Evolutionary conservation across 2,888 invertebrate genomes (phyloP), one percentile per base, ranked within the genome.

Genomic region (Agrochola circellaris): DNA sequence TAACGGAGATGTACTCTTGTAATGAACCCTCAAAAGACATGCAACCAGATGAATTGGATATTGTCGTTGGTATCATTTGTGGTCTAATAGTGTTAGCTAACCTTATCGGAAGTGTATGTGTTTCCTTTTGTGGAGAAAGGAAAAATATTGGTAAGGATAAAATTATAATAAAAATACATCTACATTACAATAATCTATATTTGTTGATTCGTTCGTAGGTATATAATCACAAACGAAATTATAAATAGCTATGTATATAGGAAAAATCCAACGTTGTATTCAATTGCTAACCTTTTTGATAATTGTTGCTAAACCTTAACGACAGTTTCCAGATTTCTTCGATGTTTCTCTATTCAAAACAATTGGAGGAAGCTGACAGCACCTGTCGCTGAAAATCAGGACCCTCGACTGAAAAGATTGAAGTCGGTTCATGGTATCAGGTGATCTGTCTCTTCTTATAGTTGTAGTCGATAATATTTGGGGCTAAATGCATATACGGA

Each of bases 291-390:
- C 26, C 20, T 2, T 48, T 15, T 38, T 42, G 13, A 42, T 2
- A 20, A 2, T 17, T 45, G 4, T 48, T 13, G 13, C 23, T 23
- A 17, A 61, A 61, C 61, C 7, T 38, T 17, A 7, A 30, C 58
- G 17, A 38, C 30, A 84, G 85, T 38, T 11, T 42, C 69, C 4
- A 86, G 79, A 54, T 80, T 88, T 3, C 69, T 93, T 42, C 51
- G 84, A 23, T 90, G 91, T 73, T 93, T 93, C 74, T 93, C 93
- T 8, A 51, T 93, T 6, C 78, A 72, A 38, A 82, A 83, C 9
- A 93, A 91, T 72, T 93, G 93, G 93, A 85, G 69, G 11, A 83
- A 75, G 26, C 75, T 90, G 45, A 62, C 77, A 26, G 78, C 75
- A 6, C 75, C 87, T 1, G 17, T 23, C 9, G 42, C 23, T 4